Evolutionary conservation across 2,113 vertebrate genomes (phyloP).

Genomic region (Saccopteryx leptura): DNA sequence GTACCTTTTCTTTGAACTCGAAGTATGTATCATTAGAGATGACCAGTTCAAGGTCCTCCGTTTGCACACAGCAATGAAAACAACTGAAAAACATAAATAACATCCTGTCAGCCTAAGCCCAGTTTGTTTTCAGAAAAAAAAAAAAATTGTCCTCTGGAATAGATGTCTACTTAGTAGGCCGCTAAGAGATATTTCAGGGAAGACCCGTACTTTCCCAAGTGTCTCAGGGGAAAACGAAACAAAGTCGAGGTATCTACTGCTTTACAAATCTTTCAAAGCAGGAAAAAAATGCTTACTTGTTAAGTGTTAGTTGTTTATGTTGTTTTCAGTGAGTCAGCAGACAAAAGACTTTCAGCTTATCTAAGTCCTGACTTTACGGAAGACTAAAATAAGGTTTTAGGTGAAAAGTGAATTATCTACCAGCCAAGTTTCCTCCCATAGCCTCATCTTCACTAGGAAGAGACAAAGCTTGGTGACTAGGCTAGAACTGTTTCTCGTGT

Average conservation of each 20-base stretch:
- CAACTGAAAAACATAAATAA: conserved; percentile 76
- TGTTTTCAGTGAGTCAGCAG: not conserved
- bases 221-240: not conserved
- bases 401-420: not conserved
- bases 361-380: not conserved
- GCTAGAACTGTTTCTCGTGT: not conserved
- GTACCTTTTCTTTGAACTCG: conserved; percentile 74
- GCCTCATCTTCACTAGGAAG: not conserved
- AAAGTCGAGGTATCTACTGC: not conserved
- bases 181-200: not conserved
- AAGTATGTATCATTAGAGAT: conserved; percentile 74
- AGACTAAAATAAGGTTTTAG: not conserved
- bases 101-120: conserved; percentile 53
- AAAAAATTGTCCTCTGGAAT: not conserved
- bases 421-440: not conserved
- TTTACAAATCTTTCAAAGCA: not conserved
- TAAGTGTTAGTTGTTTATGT: not conserved
- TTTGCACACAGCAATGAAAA: conserved; percentile 75
- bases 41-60: conserved; percentile 80
- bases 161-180: not conserved
- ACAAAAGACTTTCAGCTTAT: not conserved
- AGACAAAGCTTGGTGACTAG: not conserved
- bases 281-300: not conserved
- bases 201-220: not conserved
- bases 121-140: conserved; percentile 40